Evolutionary conservation across 35 echinoderm and acorn worm species (phyloP), one percentile per base, ranked within the genome.

Genomic region (Chiridota heheva): DNA sequence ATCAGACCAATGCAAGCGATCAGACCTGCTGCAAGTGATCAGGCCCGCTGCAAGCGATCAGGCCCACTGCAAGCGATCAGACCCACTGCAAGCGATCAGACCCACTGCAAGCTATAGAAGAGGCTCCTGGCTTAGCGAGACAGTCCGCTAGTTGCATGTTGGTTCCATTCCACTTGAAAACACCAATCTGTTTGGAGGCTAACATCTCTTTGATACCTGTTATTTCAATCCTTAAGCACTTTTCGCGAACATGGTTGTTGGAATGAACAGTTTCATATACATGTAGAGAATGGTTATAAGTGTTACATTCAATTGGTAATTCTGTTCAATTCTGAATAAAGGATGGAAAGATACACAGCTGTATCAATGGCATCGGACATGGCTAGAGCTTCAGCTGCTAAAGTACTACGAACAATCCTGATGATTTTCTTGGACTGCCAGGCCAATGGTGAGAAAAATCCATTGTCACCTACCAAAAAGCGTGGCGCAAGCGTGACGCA

Each of bases 121-220:
- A 80, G 20, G 72, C 76, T 38, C 76, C 76, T 24, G 32, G 36
- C 38, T 80, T 80, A n/a, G 76, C 63, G 18, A 80, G 76, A 29
- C 76, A 80, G 48, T 80, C 76, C 22, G 76, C 76, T 29, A 80
- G 25, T 34, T 80, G 76, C n/a, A 1, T 64, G 60, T 80, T 80
- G 3, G 55, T 36, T 36, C 63, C 24, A 40, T 38, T 62, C 76
- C 76, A 80, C n/a, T 17, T 34, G 5, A 63, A 10, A 42, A 20
- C 7, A 7, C 53, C 20, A 22, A 64, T 80, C 0, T 80, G 76
- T 4, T 58, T 58, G 10, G 2, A 22, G 3, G 7, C 22, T 24
- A 80, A 12, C 30, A 80, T 53, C 57, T 63, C 76, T 80, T 80
- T 80, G 53, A 63, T 80, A 10, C 76, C 56, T 6, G 33, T 80